Evolutionary conservation across 2,888 invertebrate genomes (phyloP).

Genomic region (Calameuta pallipes): DNA sequence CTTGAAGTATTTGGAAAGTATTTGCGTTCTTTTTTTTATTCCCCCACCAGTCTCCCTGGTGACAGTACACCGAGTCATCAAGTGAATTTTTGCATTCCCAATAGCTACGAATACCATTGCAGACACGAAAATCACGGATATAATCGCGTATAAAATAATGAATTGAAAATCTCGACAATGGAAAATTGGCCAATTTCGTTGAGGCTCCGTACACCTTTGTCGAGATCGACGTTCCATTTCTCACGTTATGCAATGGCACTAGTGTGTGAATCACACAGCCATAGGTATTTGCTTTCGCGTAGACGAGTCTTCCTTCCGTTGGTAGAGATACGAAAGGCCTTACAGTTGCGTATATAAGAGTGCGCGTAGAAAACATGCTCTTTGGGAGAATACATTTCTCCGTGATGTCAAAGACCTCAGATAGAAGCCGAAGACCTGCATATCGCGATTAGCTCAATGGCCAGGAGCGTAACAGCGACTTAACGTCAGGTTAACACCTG

Average conservation of each 20-base stretch:
- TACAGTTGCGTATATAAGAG: neutral
- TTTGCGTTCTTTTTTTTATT: neutral
- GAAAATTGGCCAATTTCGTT: neutral
- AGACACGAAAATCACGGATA: neutral
- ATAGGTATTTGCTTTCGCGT: neutral
- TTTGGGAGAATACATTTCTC: neutral
- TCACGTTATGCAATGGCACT: neutral
- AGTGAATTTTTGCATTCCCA: neutral
- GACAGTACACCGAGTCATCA: neutral
- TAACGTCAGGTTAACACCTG: slow-evolving; percentile 26
- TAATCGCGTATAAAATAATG: neutral
- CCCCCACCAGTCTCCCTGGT: neutral
- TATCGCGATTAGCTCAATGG: neutral
- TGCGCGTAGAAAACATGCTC: neutral
- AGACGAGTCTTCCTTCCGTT: neutral
- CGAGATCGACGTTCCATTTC: neutral
- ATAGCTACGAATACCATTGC: neutral
- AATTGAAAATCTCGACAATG: neutral
- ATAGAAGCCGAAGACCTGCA: neutral
- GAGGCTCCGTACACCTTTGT: neutral
- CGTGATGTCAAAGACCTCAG: neutral
- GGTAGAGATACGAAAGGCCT: neutral
- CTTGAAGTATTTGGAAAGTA: neutral
- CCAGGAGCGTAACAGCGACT: neutral
- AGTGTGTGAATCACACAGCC: neutral